A percentile compares a stretch with the other conserved stretches of the same genome.
Evolutionary conservation across 2,113 vertebrate species (phyloP).

Genomic region (Charina bottae): DNA sequence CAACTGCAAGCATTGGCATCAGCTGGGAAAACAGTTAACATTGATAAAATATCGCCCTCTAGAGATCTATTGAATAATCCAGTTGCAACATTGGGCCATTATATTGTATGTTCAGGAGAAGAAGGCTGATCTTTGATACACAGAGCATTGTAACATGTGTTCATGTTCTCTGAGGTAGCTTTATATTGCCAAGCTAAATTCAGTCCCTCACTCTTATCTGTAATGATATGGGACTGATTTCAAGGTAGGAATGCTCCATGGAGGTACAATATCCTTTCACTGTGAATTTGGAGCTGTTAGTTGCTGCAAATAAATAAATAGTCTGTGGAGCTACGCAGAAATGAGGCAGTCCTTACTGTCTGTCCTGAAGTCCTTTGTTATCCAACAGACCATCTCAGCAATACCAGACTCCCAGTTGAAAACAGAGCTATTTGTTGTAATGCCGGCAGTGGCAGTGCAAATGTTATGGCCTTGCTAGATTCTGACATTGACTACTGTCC

Average conservation of each 20-base stretch:
- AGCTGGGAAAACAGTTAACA: not conserved
- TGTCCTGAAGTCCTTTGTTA: not conserved
- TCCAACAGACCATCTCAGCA: not conserved
- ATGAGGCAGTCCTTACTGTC: not conserved
- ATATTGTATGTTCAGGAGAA: not conserved
- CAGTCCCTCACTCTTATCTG: not conserved
- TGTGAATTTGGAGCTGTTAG: not conserved
- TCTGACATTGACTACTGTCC: not conserved
- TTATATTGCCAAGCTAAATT: not conserved
- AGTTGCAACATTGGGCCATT: not conserved
- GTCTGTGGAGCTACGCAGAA: not conserved
- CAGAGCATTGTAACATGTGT: not conserved
- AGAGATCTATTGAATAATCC: constrained; percentile 16
- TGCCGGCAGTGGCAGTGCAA: not conserved
- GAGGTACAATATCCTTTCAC: not conserved
- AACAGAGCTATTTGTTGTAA: not conserved
- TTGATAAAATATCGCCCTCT: constrained; percentile 64
- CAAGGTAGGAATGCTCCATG: not conserved
- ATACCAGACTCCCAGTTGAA: not conserved
- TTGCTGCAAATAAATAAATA: not conserved
- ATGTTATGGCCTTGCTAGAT: not conserved
- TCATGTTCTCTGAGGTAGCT: not conserved
- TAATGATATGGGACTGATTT: not conserved
- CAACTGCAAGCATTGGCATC: not conserved
- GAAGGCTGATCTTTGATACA: not conserved